These are phyloP conservation scores for Apomyelois bistriatella DNA, from an alignment of 2,888 invertebrate genomes.

Conservation along the genomic window DNA sequence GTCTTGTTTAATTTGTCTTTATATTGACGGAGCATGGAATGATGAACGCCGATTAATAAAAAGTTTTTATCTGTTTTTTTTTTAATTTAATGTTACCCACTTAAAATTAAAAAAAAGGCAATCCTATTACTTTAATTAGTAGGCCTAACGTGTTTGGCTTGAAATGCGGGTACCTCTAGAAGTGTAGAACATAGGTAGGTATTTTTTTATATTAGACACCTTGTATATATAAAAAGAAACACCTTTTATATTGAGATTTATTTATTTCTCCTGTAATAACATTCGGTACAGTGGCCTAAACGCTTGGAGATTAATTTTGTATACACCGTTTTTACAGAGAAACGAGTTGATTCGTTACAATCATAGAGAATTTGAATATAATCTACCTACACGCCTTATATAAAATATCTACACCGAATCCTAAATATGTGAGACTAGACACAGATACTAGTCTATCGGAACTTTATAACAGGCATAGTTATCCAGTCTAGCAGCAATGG, in stretches of 20 bases:
- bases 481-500: constrained; percentile 5
- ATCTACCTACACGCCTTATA: constrained; percentile 72
- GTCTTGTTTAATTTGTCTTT: background rate
- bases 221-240: constrained; percentile 29
- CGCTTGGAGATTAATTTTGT: constrained; percentile 56
- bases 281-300: constrained; percentile 63
- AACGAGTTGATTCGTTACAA: constrained; percentile 40
- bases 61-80: too few relatives aligned
- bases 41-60: too few relatives aligned
- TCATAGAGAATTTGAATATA: constrained; percentile 66
- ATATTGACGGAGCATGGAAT: too few relatives aligned
- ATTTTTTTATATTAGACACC: too few relatives aligned
- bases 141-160: too few relatives aligned
- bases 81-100: too few relatives aligned
- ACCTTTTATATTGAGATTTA: constrained; percentile 43
- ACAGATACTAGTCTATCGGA: constrained; percentile 54
- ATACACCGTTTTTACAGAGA: constrained; percentile 57
- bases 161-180: too few relatives aligned
- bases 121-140: too few relatives aligned
- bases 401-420: constrained; percentile 73
- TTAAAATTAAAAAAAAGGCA: too few relatives aligned
- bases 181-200: too few relatives aligned
- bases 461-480: constrained; percentile 35
- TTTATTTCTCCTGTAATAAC: constrained; percentile 61
- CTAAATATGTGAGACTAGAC: constrained; percentile 53